Percentiles rank a stretch among this genome's conserved stretches.
phyloP scores from a whole-genome alignment of 2,797 vertebrate genomes.

The Lycodopsis pacificus region DNA sequence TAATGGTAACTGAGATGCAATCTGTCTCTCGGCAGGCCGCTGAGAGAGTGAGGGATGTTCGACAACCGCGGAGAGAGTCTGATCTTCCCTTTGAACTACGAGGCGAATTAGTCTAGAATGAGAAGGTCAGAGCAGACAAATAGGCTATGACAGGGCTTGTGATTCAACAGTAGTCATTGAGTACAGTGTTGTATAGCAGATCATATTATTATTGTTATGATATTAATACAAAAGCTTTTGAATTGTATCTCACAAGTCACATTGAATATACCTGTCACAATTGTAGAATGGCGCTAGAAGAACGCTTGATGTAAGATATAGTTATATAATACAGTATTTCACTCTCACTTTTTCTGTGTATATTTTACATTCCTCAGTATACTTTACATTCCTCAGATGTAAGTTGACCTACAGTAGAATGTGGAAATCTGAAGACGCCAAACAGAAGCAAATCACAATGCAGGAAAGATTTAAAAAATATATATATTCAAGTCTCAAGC shows the following conservation, averaged over 20 bases:
- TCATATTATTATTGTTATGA: background rate
- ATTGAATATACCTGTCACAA: conserved; percentile 8
- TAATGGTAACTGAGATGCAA: conserved; percentile 15
- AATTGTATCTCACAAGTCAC: background rate
- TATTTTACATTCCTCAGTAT: background rate
- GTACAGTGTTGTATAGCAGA: conserved; percentile 3
- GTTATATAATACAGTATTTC: background rate
- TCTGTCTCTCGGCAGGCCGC: conserved; percentile 61
- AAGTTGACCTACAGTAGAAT: background rate
- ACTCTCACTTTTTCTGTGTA: conserved; percentile 13
- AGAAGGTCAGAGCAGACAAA: conserved; percentile 28
- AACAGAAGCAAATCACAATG: too few relatives aligned
- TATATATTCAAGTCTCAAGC: background rate
- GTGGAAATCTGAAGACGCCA: too few relatives aligned
- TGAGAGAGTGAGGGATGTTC: conserved; percentile 29
- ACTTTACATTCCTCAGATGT: background rate
- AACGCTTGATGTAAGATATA: conserved; percentile 16
- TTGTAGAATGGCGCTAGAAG: background rate
- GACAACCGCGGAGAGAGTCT: conserved; percentile 52
- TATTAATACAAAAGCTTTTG: conserved; percentile 8
- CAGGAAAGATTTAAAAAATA: background rate
- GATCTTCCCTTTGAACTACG: conserved; percentile 87
- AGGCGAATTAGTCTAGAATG: conserved; percentile 86
- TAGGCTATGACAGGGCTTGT: background rate
- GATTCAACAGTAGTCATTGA: conserved; percentile 8